These are phyloP conservation scores for Oryzias curvinotus DNA, from an alignment of 2,113 vertebrate genomes.

Conservation along the genomic window DNA sequence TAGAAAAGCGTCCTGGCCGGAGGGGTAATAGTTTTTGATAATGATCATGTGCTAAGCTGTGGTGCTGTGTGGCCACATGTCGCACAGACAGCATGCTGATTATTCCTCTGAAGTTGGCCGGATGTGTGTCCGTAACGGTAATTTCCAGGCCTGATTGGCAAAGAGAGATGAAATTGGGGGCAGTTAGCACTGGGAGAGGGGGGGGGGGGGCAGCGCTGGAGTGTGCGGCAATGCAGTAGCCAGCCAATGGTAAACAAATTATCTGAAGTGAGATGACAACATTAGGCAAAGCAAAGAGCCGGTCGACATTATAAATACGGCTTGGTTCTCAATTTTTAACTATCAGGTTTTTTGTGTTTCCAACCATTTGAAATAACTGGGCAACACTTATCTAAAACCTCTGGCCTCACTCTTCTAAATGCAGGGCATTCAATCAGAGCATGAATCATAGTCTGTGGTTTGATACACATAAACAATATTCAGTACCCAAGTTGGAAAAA, in stretches of 20 bases:
- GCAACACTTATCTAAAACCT: constrained; percentile 14
- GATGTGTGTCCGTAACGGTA: constrained; percentile 59
- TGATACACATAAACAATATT: constrained; percentile 11
- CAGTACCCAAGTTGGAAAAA: neutral
- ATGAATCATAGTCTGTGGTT: constrained; percentile 5
- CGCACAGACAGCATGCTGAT: constrained; percentile 62
- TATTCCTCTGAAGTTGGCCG: constrained; percentile 64
- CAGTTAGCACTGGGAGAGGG: constrained; percentile 61
- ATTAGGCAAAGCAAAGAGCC: constrained; percentile 51
- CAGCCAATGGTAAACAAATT: constrained; percentile 70
- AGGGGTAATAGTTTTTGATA: constrained; percentile 68
- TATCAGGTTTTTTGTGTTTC: constrained; percentile 15
- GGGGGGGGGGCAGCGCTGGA: constrained; percentile 56
- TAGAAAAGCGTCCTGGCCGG: constrained; percentile 53
- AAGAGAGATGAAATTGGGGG: constrained; percentile 66
- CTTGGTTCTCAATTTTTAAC: constrained; percentile 23
- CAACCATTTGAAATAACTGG: constrained; percentile 20
- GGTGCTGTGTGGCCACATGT: constrained; percentile 58
- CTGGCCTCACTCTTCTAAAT: constrained; percentile 11
- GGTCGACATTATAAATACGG: constrained; percentile 38
- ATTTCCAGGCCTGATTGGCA: constrained; percentile 69
- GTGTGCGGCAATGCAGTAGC: constrained; percentile 59
- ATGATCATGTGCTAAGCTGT: constrained; percentile 62
- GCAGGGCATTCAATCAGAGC: constrained; percentile 13
- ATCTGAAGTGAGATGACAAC: constrained; percentile 68